phyloP scores from a whole-genome alignment of 1,140 invertebrate species.

The Papilio aristodemus region DNA sequence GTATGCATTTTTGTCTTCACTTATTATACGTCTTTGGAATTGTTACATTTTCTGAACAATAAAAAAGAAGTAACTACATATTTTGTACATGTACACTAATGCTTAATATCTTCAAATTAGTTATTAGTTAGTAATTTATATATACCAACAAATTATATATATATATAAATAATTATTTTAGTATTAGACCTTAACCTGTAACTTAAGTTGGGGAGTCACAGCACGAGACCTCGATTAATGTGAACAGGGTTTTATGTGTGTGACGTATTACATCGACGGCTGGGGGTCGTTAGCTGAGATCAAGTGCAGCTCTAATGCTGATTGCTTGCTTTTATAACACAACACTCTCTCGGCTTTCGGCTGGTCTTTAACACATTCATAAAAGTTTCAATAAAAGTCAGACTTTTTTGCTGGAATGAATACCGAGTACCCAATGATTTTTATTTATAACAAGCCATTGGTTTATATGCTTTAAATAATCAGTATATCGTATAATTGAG shows the following conservation, averaged over 20 bases:
- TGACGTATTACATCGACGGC: constrained; percentile 41
- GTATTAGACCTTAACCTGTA: constrained; percentile 1
- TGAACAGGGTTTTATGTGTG: constrained; percentile 53
- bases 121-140: too few relatives aligned
- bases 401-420: not conserved
- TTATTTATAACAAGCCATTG: not conserved
- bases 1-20: too few relatives aligned
- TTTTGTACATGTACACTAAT: too few relatives aligned
- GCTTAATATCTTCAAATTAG: too few relatives aligned
- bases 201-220: constrained; percentile 33
- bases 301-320: constrained; percentile 55
- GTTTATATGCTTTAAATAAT: too few relatives aligned
- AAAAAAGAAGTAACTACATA: too few relatives aligned
- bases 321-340: constrained; percentile 50
- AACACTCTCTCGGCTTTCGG: constrained; percentile 24
- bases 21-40: too few relatives aligned
- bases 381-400: constrained; percentile 20
- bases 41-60: too few relatives aligned
- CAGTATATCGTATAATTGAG: too few relatives aligned
- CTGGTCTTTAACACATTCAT: constrained; percentile 35
- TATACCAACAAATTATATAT: too few relatives aligned
- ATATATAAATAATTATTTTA: too few relatives aligned
- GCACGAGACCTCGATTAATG: constrained; percentile 48
- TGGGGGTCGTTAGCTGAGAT: constrained; percentile 52
- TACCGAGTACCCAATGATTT: not conserved